phyloP scores from a whole-genome alignment of 2,797 vertebrate species.

The Hephaestus fuliginosus region DNA sequence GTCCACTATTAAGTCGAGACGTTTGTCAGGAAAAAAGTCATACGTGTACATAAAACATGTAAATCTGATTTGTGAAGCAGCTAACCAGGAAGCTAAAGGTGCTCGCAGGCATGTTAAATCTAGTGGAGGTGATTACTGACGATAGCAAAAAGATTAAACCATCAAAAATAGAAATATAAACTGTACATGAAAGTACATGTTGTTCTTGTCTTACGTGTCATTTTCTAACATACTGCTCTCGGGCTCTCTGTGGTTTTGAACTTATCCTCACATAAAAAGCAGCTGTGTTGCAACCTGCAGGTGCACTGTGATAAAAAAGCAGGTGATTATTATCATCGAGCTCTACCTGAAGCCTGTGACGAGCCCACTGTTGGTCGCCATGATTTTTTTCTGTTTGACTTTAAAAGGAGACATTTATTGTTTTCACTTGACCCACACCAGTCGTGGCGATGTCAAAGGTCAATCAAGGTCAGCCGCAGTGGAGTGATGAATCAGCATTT shows the following conservation, averaged over 20 bases:
- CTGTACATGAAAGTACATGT: not conserved
- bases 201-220: not conserved
- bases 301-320: not conserved
- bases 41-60: too few species aligned
- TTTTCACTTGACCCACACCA: not conserved
- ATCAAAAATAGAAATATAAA: not conserved
- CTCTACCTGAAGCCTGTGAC: too few species aligned
- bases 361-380: too few species aligned
- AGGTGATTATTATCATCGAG: not conserved
- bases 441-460: not conserved
- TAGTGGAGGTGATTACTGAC: too few species aligned
- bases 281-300: not conserved
- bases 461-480: not conserved
- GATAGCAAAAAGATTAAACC: not conserved
- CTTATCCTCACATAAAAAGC: too few species aligned
- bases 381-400: not conserved
- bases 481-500: not conserved
- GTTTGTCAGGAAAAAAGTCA: too few species aligned
- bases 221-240: not conserved
- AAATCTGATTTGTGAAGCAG: not conserved
- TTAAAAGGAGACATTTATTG: not conserved
- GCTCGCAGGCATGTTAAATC: not conserved
- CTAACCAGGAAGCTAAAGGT: too few species aligned
- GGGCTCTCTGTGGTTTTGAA: not conserved
- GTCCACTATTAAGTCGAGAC: too few species aligned